Base-by-base conservation (phyloP, 2,797 vertebrate species). In the Sorex maritimensis region DNA sequence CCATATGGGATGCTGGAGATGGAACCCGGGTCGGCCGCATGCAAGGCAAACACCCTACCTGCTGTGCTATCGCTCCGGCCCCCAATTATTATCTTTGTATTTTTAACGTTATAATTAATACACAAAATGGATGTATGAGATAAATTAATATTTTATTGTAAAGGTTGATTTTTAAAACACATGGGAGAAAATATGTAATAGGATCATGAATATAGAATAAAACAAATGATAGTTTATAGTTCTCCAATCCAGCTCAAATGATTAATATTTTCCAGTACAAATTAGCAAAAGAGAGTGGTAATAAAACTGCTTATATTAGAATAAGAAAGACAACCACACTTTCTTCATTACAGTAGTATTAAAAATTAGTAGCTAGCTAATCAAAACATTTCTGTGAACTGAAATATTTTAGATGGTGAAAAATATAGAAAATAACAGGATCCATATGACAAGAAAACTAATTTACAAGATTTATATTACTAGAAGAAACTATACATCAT, bases 251-350 rank as follows among this genome's bases (percentile, higher is more conserved):
- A 12, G 2, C n/a, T 85, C 12, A 81, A 58, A 61, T 49, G 67
- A 15, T 14, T 85, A 81, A 67, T 71, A 71, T 30, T n/a, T 2
- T 65, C 5, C 24, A 67, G 4, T 12, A 61, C 38, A 72, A 86
- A 81, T 6, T 58, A 38, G 0, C 2, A 38, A 78, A 67, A 80
- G 49, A 61, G 23, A 61, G 15, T 23, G 21, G 23, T 12, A 80
- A 84, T 77, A 61, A 75, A 44, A 55, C 8, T 41, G 21, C 80
- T 23, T 55, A 19, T 69, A 69, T 95, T 74, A 30, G 61, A 73
- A 65, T 17, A 84, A 73, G 28, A 63, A 61, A 61, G 58, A 21
- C 23, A 85, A 91, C 49, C 15, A 81, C 84, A 79, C 2, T 74
- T 5, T 65, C 4, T 2, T 5, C 38, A 24, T 71, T 28, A 61